Conservation (phyloP, 2,888 invertebrate genomes). For the Eilema griseolum region DNA sequence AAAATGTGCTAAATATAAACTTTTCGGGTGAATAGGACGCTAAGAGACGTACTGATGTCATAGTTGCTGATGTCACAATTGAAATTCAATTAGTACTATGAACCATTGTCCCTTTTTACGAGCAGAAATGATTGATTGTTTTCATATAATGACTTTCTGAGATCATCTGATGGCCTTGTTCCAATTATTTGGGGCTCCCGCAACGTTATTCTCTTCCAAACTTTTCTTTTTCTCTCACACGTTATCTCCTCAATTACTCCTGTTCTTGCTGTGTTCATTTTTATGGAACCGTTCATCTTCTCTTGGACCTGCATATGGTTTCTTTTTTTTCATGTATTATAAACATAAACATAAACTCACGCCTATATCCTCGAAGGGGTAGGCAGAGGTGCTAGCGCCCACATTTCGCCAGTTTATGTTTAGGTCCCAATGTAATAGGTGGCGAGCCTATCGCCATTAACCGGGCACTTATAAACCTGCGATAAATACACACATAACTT, state of each 20-base stretch:
- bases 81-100: not conserved
- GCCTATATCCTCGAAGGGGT: too few relatives aligned
- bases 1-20: conserved; percentile 24
- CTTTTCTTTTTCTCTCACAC: not conserved
- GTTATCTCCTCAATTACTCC: not conserved
- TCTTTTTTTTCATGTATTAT: too few relatives aligned
- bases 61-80: conserved; percentile 1
- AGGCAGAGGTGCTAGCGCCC: too few relatives aligned
- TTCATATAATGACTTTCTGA: not conserved
- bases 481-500: too few relatives aligned
- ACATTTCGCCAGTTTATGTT: too few relatives aligned
- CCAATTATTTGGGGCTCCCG: not conserved
- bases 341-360: too few relatives aligned
- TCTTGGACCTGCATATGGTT: not conserved
- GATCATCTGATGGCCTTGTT: not conserved
- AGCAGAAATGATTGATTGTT: conserved; percentile 6
- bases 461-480: too few relatives aligned
- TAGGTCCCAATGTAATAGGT: too few relatives aligned
- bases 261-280: not conserved
- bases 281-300: not conserved
- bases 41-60: conserved; percentile 16
- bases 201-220: not conserved
- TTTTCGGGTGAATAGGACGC: conserved; percentile 7
- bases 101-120: not conserved
- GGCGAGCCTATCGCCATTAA: too few relatives aligned